Conservation (phyloP, 2,888 invertebrate genomes). For the Ornithoptera priamus region DNA sequence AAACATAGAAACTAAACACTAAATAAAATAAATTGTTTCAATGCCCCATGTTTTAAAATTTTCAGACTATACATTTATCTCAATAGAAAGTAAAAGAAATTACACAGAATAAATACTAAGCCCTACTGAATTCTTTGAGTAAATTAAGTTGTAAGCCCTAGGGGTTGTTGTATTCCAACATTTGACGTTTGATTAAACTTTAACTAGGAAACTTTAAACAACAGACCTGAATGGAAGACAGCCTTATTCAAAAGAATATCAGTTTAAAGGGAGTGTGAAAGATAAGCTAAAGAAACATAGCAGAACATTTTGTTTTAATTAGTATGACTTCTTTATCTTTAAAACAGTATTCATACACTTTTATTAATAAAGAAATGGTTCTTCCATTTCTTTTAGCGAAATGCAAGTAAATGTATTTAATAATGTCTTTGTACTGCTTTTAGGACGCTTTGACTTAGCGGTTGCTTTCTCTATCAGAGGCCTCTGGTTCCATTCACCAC, state of each 20-base stretch:
- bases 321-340: too few species aligned
- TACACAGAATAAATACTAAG: slow-evolving; percentile 6
- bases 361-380: too few species aligned
- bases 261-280: neutral
- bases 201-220: slow-evolving; percentile 24
- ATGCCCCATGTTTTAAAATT: neutral
- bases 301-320: neutral
- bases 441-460: too few species aligned
- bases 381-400: too few species aligned
- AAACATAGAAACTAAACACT: too few species aligned
- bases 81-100: neutral
- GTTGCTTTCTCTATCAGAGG: too few species aligned
- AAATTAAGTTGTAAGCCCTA: slow-evolving; percentile 26
- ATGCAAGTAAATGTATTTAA: too few species aligned
- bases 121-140: slow-evolving; percentile 24
- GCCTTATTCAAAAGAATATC: slow-evolving; percentile 6
- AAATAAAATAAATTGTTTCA: too few species aligned
- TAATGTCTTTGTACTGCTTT: too few species aligned
- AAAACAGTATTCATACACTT: too few species aligned
- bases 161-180: slow-evolving; percentile 27
- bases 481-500: too few species aligned
- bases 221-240: slow-evolving; percentile 17
- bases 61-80: neutral
- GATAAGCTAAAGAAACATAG: slow-evolving; percentile 22
- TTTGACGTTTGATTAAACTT: slow-evolving; percentile 29